These are phyloP conservation scores for Tragelaphus buxtoni DNA, from an alignment of 2,113 vertebrate species.

Conservation along the genomic window DNA sequence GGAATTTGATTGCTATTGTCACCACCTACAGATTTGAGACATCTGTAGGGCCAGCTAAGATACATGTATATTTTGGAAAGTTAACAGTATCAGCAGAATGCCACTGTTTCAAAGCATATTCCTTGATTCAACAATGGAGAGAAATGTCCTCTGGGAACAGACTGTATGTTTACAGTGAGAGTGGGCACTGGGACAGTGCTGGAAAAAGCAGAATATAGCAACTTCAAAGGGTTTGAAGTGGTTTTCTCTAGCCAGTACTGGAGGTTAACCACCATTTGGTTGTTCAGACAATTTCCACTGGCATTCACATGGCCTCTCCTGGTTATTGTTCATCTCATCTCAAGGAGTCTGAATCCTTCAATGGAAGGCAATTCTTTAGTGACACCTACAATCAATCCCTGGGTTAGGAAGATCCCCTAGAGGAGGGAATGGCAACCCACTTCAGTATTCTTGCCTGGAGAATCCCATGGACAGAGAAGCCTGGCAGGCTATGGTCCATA, in stretches of 20 bases:
- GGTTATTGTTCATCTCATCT: background rate
- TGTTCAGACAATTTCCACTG: background rate
- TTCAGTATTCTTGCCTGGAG: background rate
- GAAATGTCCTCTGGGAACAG: background rate
- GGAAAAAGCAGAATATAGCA: background rate
- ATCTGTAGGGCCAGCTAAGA: background rate
- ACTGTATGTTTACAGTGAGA: accelerated
- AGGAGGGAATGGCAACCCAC: background rate
- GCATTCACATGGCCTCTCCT: background rate
- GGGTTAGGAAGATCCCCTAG: background rate
- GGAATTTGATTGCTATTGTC: background rate
- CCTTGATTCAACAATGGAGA: background rate
- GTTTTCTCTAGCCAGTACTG: background rate
- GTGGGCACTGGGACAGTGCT: accelerated
- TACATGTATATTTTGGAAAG: background rate
- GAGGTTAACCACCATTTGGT: background rate
- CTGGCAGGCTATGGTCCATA: background rate
- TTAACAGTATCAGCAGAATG: background rate
- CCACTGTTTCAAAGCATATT: background rate
- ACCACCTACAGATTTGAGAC: background rate
- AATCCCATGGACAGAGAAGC: background rate
- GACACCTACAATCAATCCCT: background rate
- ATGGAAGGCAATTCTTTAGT: background rate
- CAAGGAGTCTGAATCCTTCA: background rate
- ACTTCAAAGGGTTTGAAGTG: background rate